Conservation (phyloP, 2,113 vertebrate genomes). For the Solea senegalensis region DNA sequence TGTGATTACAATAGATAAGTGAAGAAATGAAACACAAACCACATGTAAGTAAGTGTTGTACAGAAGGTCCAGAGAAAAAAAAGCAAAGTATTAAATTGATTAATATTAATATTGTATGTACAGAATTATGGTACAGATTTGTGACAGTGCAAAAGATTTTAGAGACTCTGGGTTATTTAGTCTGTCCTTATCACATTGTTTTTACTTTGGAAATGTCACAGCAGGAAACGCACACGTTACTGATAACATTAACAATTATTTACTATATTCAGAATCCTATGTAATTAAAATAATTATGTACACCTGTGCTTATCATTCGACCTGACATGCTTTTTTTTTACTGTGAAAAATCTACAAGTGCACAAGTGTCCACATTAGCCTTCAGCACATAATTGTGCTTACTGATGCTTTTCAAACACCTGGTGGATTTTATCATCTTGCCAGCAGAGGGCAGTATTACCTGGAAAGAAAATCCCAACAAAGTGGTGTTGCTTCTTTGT, state of each 20-base stretch:
- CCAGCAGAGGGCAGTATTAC: slow-evolving; percentile 51
- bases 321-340: not conserved
- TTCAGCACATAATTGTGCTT: not conserved
- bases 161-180: no score
- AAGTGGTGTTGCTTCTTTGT: not conserved
- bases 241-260: not conserved
- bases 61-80: no score
- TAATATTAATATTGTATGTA: no score
- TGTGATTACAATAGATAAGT: no score
- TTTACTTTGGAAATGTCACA: not conserved
- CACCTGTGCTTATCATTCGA: no score
- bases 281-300: not conserved
- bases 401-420: not conserved
- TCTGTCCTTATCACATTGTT: not conserved
- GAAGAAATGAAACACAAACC: no score
- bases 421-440: not conserved
- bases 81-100: no score
- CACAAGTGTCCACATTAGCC: not conserved
- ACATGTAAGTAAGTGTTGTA: no score
- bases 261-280: not conserved
- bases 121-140: no score
- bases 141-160: no score
- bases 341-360: not conserved
- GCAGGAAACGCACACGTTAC: not conserved
- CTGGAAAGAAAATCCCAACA: slow-evolving; percentile 13